Percentiles rank a stretch among this genome's conserved stretches.
phyloP scores from a whole-genome alignment of 2,797 vertebrate genomes.

The Crocodylus rhombifer region DNA sequence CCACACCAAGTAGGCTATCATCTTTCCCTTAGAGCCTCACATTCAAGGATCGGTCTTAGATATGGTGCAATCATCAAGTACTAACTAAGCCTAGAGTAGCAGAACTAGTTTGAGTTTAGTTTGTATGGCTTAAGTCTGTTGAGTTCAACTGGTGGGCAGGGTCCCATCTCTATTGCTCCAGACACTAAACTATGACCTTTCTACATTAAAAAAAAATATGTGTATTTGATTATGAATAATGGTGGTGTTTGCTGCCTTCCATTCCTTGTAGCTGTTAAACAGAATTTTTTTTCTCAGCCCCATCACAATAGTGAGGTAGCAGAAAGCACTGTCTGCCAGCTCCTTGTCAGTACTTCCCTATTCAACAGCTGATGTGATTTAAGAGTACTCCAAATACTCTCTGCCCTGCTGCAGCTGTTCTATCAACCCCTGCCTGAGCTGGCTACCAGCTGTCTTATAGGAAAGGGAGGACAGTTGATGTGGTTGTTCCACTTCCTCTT shows the following conservation, averaged over 20 bases:
- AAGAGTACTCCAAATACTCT: not conserved
- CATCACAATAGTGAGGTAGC: not conserved
- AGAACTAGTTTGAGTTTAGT: not conserved
- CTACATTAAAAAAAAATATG: not conserved
- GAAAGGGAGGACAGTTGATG: not conserved
- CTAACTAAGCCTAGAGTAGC: not conserved
- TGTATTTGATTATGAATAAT: not conserved
- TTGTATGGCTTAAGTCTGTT: not conserved
- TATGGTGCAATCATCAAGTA: no score
- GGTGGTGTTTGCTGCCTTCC: no score
- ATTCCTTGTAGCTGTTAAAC: not conserved
- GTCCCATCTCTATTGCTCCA: not conserved
- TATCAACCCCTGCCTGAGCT: not conserved
- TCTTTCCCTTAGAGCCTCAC: not conserved
- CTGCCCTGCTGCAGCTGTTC: not conserved
- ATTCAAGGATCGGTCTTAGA: not conserved
- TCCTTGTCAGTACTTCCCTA: not conserved
- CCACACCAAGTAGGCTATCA: not conserved
- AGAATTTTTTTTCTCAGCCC: not conserved
- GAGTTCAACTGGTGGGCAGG: no score
- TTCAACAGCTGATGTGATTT: not conserved
- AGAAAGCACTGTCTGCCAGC: not conserved
- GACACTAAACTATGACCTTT: not conserved
- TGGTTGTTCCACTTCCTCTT: not conserved
- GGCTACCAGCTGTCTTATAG: fast-evolving